Evolutionary conservation across 2,888 invertebrate genomes (phyloP), one percentile per base, ranked within the genome.

Genomic region (Dynastes maya): DNA sequence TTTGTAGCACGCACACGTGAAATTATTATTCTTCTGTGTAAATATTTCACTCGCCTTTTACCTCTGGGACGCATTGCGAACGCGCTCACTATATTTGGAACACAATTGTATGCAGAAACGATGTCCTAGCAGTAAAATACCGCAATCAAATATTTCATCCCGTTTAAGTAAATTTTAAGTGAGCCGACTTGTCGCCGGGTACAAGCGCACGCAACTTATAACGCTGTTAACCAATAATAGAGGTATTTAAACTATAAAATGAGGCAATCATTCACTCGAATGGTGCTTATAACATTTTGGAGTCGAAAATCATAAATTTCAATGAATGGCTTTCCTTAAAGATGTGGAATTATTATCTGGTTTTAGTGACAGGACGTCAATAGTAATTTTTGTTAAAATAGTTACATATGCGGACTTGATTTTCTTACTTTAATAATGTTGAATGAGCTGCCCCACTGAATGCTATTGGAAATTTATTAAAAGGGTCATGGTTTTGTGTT

Each of bases 101-200:
- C 65, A 67, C 65, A 67, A 67, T 67, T 67, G 65, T 67, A 67
- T 67, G 65, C 65, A 67, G 45, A 58, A 58, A 58, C 55, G 65
- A 63, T 63, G 63, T 29, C 32, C 29, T 63, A 67, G 65, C 65
- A 67, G 65, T 67, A 67, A 67, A 67, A 16, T 45, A 45, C 65
- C 9, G 65, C 40, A 67, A 67, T 67, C 65, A 67, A 67, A 40
- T 67, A 67, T 45, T 45, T 67, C 11, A 67, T 67, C 65, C 65
- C 65, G 65, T 67, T 65, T 67, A 40, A 67, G 65, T 67, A 45
- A 45, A 67, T 40, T 63, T 67, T 67, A 67, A 67, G 65, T 40
- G 65, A 67, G 22, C 9, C 40, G 65, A 37, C 22, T 67, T 67
- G 22, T 40, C 63, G 45, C 8, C 11, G 32, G 32, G 45, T 45